phyloP scores from a whole-genome alignment of 2,113 vertebrate genomes.

The Rissa tridactyla region DNA sequence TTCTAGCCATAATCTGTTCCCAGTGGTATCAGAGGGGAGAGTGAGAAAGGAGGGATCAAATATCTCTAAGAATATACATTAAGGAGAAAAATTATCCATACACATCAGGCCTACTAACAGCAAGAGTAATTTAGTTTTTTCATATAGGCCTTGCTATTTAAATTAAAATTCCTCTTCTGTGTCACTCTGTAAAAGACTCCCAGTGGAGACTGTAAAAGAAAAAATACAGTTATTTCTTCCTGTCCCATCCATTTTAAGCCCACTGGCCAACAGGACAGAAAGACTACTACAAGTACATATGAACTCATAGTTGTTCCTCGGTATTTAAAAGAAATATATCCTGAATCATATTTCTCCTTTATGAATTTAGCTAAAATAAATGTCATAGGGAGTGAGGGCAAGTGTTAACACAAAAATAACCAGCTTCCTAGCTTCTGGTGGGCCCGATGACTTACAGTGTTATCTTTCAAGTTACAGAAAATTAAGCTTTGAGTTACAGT shows the following conservation, averaged over 20 bases:
- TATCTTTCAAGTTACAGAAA: background rate
- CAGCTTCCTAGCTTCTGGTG: background rate
- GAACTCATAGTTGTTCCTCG: background rate
- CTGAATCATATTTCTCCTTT: background rate
- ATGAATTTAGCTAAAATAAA: background rate
- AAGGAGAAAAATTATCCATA: background rate
- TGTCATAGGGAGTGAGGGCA: background rate
- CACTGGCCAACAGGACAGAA: background rate
- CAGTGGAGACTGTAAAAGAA: background rate
- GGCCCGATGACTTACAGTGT: background rate
- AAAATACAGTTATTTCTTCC: background rate
- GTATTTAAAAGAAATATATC: background rate
- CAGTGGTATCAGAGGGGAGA: background rate
- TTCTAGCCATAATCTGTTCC: background rate
- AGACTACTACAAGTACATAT: background rate
- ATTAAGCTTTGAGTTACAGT: background rate
- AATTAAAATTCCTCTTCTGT: background rate
- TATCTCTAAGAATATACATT: background rate
- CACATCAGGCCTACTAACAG: background rate
- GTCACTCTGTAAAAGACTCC: background rate
- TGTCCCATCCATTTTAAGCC: background rate
- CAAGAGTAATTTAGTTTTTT: background rate
- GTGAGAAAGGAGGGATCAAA: background rate
- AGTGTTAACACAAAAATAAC: background rate
- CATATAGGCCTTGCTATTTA: background rate